phyloP scores from a whole-genome alignment of 2,888 invertebrate species.

The Pyrochroa serraticornis region DNA sequence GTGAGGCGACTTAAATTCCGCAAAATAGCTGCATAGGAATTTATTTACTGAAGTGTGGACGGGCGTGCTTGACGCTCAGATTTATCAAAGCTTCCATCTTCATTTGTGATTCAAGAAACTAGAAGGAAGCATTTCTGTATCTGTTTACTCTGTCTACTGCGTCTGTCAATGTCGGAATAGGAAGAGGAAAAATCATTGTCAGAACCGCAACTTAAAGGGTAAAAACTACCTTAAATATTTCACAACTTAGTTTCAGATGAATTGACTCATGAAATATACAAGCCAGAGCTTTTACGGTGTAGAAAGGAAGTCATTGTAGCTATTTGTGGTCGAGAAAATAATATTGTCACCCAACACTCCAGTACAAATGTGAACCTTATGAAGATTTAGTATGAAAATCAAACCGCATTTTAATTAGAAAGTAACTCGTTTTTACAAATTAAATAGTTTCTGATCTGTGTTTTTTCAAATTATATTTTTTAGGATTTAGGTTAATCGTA shows the following conservation, averaged over 20 bases:
- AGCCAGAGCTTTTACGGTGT: conserved; percentile 40
- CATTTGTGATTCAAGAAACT: conserved; percentile 7
- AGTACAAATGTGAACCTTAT: conserved; percentile 10
- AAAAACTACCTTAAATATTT: conserved; percentile 49
- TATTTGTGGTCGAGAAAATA: conserved; percentile 31
- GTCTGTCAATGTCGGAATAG: conserved; percentile 34
- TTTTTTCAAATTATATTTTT: conserved; percentile 32
- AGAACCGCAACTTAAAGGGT: conserved; percentile 40
- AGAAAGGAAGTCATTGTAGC: conserved; percentile 32
- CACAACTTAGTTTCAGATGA: conserved; percentile 48
- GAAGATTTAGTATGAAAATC: conserved; percentile 6
- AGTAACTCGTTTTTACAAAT: too few relatives aligned
- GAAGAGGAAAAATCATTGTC: conserved; percentile 42
- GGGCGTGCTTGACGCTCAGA: conserved; percentile 5
- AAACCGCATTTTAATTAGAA: conserved; percentile 2
- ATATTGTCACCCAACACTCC: conserved; percentile 26
- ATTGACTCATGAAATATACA: conserved; percentile 49
- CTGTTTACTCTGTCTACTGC: conserved; percentile 35
- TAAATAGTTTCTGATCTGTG: not conserved
- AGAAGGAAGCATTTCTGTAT: conserved; percentile 33
- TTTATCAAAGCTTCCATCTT: conserved; percentile 20
- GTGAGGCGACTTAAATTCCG: not conserved
- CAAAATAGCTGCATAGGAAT: not conserved
- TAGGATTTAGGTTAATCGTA: conserved; percentile 23
- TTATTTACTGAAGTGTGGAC: conserved; percentile 1